A percentile compares a stretch with the other conserved stretches of the same genome.
Evolutionary conservation across 2,113 vertebrate genomes (phyloP).

Genomic region (Carollia perspicillata): DNA sequence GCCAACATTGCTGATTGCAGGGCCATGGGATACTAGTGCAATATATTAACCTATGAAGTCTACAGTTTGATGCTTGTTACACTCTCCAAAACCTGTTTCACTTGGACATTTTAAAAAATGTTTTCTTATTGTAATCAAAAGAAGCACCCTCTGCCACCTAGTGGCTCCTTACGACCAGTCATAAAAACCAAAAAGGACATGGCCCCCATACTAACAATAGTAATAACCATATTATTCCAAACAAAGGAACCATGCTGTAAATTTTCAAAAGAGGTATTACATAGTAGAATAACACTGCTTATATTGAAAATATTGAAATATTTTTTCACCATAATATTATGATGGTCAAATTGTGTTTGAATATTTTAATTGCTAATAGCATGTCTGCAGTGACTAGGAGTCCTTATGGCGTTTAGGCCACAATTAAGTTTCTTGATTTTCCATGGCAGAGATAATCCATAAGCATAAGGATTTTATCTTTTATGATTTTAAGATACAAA

Average conservation of each 20-base stretch:
- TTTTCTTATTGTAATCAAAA: not conserved
- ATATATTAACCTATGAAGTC: not conserved
- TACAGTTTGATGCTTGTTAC: not conserved
- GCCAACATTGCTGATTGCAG: not conserved
- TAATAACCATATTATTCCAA: not conserved
- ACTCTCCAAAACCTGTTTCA: slow-evolving; percentile 28
- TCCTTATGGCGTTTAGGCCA: not conserved
- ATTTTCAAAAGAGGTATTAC: not conserved
- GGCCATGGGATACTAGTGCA: not conserved
- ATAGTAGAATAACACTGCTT: not conserved
- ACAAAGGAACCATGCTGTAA: not conserved
- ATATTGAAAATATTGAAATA: not conserved
- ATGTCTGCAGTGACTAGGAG: not conserved
- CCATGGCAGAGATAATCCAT: not conserved
- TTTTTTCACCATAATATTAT: not conserved
- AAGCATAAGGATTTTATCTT: not conserved
- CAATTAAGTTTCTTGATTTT: slow-evolving; percentile 14
- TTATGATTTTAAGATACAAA: slow-evolving; percentile 23
- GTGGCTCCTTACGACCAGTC: slow-evolving; percentile 35
- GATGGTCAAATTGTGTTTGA: not conserved
- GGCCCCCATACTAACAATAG: not conserved
- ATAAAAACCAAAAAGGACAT: not conserved
- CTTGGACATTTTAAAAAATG: not conserved
- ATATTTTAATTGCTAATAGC: slow-evolving; percentile 1
- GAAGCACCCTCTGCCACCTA: slow-evolving; percentile 62